Conservation (phyloP, 2,888 invertebrate genomes). For the Geotrupes spiniger region DNA sequence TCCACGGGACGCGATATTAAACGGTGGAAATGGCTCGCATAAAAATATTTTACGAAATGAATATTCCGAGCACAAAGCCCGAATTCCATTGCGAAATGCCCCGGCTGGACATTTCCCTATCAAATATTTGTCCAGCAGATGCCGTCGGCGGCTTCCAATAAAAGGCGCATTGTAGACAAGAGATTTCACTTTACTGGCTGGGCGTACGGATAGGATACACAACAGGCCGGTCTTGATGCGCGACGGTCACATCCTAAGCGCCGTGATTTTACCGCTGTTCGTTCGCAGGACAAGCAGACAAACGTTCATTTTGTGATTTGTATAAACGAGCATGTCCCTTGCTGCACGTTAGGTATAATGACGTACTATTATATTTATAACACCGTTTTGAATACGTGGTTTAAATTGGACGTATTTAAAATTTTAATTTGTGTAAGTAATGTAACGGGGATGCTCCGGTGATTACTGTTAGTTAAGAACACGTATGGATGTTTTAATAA, state of each 20-base stretch:
- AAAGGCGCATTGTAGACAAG: conserved; percentile 4
- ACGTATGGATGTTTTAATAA: no score
- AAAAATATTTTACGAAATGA: conserved; percentile 9
- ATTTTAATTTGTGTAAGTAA: no score
- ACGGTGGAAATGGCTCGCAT: no score
- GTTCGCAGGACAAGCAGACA: not conserved
- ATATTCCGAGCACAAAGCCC: not conserved
- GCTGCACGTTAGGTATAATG: not conserved
- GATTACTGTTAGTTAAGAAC: no score
- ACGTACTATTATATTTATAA: no score
- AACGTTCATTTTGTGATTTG: no score
- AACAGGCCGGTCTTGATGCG: no score
- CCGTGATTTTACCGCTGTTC: not conserved
- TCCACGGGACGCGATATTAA: no score
- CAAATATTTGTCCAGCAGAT: conserved; percentile 27
- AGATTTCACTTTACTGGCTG: not conserved
- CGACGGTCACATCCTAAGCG: not conserved
- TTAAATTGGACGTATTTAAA: no score
- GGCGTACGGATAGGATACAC: not conserved
- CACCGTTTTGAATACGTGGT: no score
- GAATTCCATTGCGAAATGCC: conserved; percentile 18
- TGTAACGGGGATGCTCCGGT: no score
- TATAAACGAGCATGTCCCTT: no score
- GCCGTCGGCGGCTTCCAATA: conserved; percentile 21
- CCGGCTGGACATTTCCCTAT: conserved; percentile 23